Evolutionary conservation across 2,797 vertebrate genomes (phyloP), one percentile per base, ranked within the genome.

Genomic region (Gallinago nigripennis): DNA sequence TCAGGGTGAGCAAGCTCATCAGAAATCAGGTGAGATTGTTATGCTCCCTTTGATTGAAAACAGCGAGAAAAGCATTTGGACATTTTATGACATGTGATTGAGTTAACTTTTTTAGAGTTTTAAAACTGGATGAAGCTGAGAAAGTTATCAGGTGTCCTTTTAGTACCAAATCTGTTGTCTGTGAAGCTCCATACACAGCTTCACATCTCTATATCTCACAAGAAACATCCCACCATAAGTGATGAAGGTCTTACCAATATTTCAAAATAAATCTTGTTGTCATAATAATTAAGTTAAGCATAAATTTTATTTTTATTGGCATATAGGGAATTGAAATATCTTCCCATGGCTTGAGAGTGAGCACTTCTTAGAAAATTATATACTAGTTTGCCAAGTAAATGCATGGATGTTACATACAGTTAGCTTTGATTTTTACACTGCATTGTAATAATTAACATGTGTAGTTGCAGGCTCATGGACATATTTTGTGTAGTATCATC

Each of bases 261-360:
- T 65, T 79, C 50, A 15, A 76, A 41, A 56, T 50, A 82, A 76
- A 83, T 86, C 11, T 45, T 21, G 23, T 71, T 2, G 30, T 25
- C 6, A 48, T 61, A 86, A 77, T 33, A 45, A 48, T 48, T 48
- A 92, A 83, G 17, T 64, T n/a, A 60, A 90, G 37, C 56, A 89
- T 68, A 27, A 86, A 70, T 60, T 24, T 54, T 70, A 27, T 46
- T 90, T 95, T 57, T 89, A 93, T 82, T 90, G 14, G 21, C 68
- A 76, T 96, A 86, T 86, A 95, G 71, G 94, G 96, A 96, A 96
- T 96, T 69, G 88, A 97, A 98, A 95, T 97, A 95, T 96, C 97
- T 96, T 94, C 80, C 93, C 50, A 37, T 95, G 82, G 53, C 70
- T 97, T 97, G 83, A 96, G 92, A 95, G 75, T 89, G 78, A 97